Evolutionary conservation across 2,888 invertebrate genomes (phyloP).

Genomic region (Meloe dianella): DNA sequence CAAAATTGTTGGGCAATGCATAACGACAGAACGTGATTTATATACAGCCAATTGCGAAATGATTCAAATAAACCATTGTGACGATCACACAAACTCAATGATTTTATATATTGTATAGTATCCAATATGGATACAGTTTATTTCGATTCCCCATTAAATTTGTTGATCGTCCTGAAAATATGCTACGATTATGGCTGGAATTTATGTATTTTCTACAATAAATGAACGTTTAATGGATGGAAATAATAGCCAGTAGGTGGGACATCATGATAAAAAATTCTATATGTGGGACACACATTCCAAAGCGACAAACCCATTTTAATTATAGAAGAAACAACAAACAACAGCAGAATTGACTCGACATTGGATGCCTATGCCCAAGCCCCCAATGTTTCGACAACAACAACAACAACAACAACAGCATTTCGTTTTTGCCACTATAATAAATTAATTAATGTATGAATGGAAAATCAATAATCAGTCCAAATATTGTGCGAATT

Average conservation of each 20-base stretch:
- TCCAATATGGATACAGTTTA: too few species aligned
- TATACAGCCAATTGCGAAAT: too few species aligned
- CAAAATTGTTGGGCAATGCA: not conserved
- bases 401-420: not conserved
- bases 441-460: not conserved
- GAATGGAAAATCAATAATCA: not conserved
- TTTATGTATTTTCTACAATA: not conserved
- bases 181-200: not conserved
- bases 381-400: not conserved
- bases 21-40: too few species aligned
- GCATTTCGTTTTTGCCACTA: not conserved
- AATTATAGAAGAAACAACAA: conserved; percentile 18
- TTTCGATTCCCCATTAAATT: too few species aligned
- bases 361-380: not conserved
- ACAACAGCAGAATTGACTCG: not conserved
- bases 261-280: conserved; percentile 3
- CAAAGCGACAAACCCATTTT: conserved; percentile 21
- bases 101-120: too few species aligned
- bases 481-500: too few species aligned
- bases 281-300: too few species aligned
- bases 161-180: not conserved
- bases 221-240: not conserved
- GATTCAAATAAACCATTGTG: too few species aligned
- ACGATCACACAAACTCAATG: too few species aligned
- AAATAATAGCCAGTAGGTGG: not conserved